Evolutionary conservation across 2,797 vertebrate species (phyloP).

Genomic region (Avahi laniger): DNA sequence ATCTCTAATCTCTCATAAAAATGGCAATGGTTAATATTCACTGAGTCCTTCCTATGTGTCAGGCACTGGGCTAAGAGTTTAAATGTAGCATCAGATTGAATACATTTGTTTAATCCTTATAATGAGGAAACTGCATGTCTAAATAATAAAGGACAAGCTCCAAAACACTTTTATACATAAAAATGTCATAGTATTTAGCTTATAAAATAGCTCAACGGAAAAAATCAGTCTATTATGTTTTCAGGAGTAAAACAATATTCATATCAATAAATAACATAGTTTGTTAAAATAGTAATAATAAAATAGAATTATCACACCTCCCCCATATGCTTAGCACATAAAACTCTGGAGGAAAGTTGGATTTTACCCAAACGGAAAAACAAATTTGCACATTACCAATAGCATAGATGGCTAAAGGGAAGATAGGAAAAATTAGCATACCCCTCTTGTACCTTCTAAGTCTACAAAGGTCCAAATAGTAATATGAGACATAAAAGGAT

Average conservation of each 20-base stretch:
- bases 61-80: background rate
- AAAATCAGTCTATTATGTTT: background rate
- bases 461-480: background rate
- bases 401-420: background rate
- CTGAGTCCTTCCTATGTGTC: background rate
- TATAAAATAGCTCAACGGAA: background rate
- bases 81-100: background rate
- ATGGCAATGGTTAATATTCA: background rate
- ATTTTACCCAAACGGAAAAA: constrained; percentile 31
- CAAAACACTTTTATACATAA: background rate
- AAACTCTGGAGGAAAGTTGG: background rate
- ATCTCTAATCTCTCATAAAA: constrained; percentile 7
- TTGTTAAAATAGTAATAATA: background rate
- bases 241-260: background rate
- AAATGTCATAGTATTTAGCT: background rate
- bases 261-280: constrained; percentile 40
- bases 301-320: background rate
- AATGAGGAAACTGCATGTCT: background rate
- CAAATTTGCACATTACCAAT: background rate
- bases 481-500: background rate
- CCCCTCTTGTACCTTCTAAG: background rate
- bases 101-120: background rate
- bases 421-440: background rate
- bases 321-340: background rate
- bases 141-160: constrained; percentile 13